Evolutionary conservation across 2,888 invertebrate genomes (phyloP), one percentile per base, ranked within the genome.

Genomic region (Lasioglossum vierecki): DNA sequence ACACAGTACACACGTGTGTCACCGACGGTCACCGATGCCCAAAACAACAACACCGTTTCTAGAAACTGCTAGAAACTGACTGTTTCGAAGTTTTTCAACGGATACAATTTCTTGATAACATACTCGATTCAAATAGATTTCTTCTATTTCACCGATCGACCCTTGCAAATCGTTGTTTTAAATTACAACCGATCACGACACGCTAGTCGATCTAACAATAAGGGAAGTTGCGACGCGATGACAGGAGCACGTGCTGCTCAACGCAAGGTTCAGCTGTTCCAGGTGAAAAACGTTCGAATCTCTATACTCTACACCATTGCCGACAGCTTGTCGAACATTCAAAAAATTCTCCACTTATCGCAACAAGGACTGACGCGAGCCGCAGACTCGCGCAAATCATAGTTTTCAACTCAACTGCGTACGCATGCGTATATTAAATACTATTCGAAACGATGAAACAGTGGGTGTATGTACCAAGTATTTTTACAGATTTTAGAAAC

Each of bases 241-340:
- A 83, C 79, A 71, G 41, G 18, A 70, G 80, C 88, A 88, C 88
- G 85, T 88, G 88, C 79, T 82, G 70, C 63, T 63, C 63, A 78
- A 79, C 82, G 79, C 78, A 70, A 79, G 78, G 81, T 88, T 88
- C 88, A 88, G 88, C 88, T 88, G 88, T 88, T 83, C 88, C 88
- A 88, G 88, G 85, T 88, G 88, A 88, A 79, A 68, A 83, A 66
- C 70, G 53, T 53, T 30, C 60, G 78, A 72, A 63, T 66, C 39
- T 66, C 22, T 41, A 11, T 68, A 68, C 68, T 66, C 22, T 41
- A 11, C 39, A 68, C 68, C 68, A n/a, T 18, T 66, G 72, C 72
- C 66, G 26, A 35, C 79, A 63, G 79, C 72, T 66, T 73, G 79
- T 53, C n/a, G 79, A 80, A 72, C 83, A 72, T 72, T 53, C 53